Evolutionary conservation across 1,140 invertebrate species (phyloP).

Genomic region (Pseudomyrmex cubaensis): DNA sequence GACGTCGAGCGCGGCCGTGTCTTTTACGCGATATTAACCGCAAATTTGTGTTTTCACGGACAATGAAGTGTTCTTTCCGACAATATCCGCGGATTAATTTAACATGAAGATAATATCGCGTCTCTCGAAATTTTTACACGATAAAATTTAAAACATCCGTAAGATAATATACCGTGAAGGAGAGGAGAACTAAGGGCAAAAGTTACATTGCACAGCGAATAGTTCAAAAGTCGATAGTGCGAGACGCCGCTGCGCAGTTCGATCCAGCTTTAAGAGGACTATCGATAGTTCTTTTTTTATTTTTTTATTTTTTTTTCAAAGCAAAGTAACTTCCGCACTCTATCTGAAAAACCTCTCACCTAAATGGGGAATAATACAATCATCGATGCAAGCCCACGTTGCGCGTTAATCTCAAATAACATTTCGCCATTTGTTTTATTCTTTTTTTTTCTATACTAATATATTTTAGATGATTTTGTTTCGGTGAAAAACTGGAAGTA

Average conservation of each 20-base stretch:
- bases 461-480: too few relatives aligned
- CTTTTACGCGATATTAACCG: constrained; percentile 35
- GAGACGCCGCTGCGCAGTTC: neutral
- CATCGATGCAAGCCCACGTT: neutral
- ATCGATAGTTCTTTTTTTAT: neutral
- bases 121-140: neutral
- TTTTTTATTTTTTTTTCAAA: neutral
- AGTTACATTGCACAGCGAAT: constrained; percentile 23
- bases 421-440: neutral
- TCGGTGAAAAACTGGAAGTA: too few relatives aligned
- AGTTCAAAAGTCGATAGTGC: constrained; percentile 26
- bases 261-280: constrained; percentile 12
- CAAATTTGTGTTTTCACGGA: constrained; percentile 27
- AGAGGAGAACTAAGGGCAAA: neutral
- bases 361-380: neutral
- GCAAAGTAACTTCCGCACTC: neutral
- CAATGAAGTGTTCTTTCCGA: neutral
- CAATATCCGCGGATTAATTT: constrained; percentile 27
- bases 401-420: constrained; percentile 2
- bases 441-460: neutral
- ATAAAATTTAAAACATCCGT: neutral
- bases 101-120: neutral
- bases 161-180: neutral
- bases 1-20: neutral
- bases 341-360: neutral